phyloP scores from a whole-genome alignment of 1,140 invertebrate species.

The Drosophila tropicalis region DNA sequence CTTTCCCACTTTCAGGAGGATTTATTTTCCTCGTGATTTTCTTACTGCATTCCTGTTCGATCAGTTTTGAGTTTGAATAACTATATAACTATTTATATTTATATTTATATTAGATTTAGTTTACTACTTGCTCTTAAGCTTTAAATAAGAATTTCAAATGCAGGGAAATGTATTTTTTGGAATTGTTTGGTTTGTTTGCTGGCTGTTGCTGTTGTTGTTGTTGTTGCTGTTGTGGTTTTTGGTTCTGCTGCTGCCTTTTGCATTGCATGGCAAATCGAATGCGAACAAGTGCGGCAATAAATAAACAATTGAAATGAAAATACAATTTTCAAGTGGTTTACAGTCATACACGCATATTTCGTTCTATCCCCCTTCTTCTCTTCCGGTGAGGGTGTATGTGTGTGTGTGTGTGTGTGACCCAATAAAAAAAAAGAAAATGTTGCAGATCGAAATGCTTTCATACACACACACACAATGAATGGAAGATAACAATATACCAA shows the following conservation, averaged over 20 bases:
- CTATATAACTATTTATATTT: background rate
- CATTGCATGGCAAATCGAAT: slow-evolving; percentile 69
- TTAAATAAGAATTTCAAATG: slow-evolving; percentile 3
- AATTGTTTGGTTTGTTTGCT: slow-evolving; percentile 24
- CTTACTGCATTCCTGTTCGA: background rate
- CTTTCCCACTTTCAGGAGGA: no score
- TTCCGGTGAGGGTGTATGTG: slow-evolving; percentile 29
- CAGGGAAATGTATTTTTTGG: background rate
- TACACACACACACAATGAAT: slow-evolving; percentile 22
- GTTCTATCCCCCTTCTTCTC: no score
- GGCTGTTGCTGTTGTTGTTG: slow-evolving; percentile 15
- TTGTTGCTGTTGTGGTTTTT: slow-evolving; percentile 25
- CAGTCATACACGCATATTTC: slow-evolving; percentile 42
- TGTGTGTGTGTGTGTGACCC: slow-evolving; percentile 52
- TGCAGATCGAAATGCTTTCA: slow-evolving; percentile 9
- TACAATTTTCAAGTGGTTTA: slow-evolving; percentile 81
- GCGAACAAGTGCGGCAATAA: slow-evolving; percentile 80
- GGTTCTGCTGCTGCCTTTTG: slow-evolving; percentile 22
- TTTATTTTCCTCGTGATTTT: no score
- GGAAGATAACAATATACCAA: slow-evolving; percentile 27
- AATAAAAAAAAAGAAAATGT: slow-evolving; percentile 59
- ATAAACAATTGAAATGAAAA: slow-evolving; percentile 82
- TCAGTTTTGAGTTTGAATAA: background rate
- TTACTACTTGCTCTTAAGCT: background rate
- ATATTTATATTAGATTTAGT: background rate